These are phyloP conservation scores for Rhorus exstirpatorius DNA, from an alignment of 2,888 invertebrate genomes.

Conservation along the genomic window DNA sequence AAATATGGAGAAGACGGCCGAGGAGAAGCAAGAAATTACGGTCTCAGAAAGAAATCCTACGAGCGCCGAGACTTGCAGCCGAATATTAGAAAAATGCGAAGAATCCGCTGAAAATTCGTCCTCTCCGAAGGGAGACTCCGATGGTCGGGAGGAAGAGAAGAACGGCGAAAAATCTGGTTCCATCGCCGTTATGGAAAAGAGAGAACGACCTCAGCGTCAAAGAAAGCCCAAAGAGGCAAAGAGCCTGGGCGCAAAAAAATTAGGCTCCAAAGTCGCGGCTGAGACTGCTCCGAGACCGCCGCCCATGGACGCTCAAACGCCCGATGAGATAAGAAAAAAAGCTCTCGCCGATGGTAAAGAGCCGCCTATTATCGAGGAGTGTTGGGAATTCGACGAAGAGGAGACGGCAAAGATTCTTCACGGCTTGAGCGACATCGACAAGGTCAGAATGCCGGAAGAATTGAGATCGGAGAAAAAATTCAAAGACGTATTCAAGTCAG, in stretches of 20 bases:
- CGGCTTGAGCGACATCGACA: conserved; percentile 61
- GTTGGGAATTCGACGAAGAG: conserved; percentile 86
- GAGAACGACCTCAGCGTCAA: conserved; percentile 64
- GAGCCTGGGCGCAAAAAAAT: conserved; percentile 72
- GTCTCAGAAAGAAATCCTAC: not conserved
- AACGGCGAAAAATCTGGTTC: conserved; percentile 5
- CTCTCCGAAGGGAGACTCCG: not conserved
- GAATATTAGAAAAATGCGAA: not conserved
- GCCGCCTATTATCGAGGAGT: conserved; percentile 86
- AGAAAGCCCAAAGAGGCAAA: conserved; percentile 69
- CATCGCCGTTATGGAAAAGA: conserved; percentile 1
- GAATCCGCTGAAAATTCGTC: not conserved
- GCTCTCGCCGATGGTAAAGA: conserved; percentile 65
- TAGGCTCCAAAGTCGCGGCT: conserved; percentile 72
- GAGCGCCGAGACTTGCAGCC: too few species aligned
- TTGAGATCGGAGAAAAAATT: conserved; percentile 82
- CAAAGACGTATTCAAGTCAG: conserved; percentile 82
- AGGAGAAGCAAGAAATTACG: not conserved
- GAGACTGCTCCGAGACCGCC: conserved; percentile 27
- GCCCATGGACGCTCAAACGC: conserved; percentile 17
- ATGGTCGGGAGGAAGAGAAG: not conserved
- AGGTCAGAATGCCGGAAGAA: conserved; percentile 80
- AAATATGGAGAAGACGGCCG: not conserved
- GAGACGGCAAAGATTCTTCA: conserved; percentile 71
- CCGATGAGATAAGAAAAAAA: conserved; percentile 61